phyloP scores from a whole-genome alignment of 2,113 vertebrate genomes.

The Danionella cerebrum region DNA sequence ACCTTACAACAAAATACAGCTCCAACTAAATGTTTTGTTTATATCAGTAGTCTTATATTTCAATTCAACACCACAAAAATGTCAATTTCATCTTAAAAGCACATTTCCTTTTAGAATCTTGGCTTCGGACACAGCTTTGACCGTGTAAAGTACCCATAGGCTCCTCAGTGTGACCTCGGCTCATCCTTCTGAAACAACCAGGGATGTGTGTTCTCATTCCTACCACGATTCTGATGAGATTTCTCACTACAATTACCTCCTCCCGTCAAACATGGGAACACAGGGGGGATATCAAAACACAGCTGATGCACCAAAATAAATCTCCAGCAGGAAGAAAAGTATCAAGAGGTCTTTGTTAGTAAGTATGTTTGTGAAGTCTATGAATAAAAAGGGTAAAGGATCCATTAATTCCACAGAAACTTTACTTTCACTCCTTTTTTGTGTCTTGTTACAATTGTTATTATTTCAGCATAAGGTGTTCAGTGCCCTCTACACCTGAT shows the following conservation, averaged over 20 bases:
- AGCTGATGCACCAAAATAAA: background rate
- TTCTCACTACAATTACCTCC: background rate
- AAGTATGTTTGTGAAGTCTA: background rate
- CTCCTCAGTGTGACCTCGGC: background rate
- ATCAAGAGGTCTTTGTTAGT: too few species aligned
- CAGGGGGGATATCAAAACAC: background rate
- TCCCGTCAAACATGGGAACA: background rate
- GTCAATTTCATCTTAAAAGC: background rate
- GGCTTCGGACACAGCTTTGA: background rate
- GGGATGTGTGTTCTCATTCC: background rate
- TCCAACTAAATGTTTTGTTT: too few species aligned
- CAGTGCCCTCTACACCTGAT: too few species aligned
- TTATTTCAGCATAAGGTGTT: too few species aligned
- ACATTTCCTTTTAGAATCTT: background rate
- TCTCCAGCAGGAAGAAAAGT: too few species aligned
- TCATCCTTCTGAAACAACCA: background rate
- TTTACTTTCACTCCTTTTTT: too few species aligned
- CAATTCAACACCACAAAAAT: too few species aligned
- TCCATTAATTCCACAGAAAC: too few species aligned
- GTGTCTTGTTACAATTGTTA: too few species aligned
- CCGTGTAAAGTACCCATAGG: background rate
- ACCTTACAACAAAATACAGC: too few species aligned
- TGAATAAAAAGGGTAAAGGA: background rate
- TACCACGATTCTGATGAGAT: constrained; percentile 5
- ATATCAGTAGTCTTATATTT: too few species aligned